Evolutionary conservation across 2,888 invertebrate genomes (phyloP), one percentile per base, ranked within the genome.

Genomic region (Neria commutata): DNA sequence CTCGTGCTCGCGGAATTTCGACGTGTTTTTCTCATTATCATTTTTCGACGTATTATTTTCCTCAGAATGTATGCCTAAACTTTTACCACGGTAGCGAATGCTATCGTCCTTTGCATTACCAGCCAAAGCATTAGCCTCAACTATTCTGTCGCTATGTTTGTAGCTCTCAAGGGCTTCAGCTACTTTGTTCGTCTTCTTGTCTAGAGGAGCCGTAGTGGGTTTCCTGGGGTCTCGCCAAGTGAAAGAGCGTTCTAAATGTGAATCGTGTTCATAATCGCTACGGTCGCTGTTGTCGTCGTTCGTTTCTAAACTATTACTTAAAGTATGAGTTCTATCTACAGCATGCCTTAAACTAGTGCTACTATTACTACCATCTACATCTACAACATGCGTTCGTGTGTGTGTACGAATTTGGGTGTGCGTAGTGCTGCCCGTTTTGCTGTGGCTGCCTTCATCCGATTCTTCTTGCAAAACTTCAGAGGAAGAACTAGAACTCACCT

Each of bases 401-500:
- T 55, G 59, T 55, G 55, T 56, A 54, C 60, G 57, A 46, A 53
- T 34, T 34, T 48, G 58, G 42, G 61, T 59, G 59, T 49, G 47
- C 46, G 55, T 52, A 34, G 59, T 57, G 56, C 40, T 62, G 56
- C 58, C 62, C 58, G 34, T 42, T 24, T 37, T 52, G 45, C 33
- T 47, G 46, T 58, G 48, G 62, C 59, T 57, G 61, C 67, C 53
- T 54, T 64, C 58, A 52, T 66, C 64, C 62, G 60, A 60, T 56
- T 62, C 51, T 56, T 47, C 58, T 69, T 25, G 60, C 40, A 58
- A 64, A 23, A 61, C 62, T 56, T 63, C 61, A 21, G 61, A 58
- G 60, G n/a, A n/a, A n/a, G n/a, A n/a, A 66, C 67, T 66, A 65
- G 72, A 75, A 81, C 81, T 81, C 81, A 81, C 81, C 81, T 81